Conservation (phyloP, 2,888 invertebrate species). For the Tridacna gigas region DNA sequence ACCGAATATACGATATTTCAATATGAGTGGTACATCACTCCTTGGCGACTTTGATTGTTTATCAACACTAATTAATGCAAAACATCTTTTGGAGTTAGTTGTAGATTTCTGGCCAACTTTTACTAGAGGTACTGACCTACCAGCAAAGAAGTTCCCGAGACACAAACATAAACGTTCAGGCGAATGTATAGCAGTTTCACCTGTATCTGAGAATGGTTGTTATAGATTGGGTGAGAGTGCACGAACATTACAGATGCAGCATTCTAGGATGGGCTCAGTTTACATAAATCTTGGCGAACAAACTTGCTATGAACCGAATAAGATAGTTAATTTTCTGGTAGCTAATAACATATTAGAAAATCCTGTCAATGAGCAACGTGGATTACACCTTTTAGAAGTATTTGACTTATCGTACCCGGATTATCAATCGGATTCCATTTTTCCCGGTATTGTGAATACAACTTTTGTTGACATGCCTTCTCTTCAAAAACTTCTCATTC, state of each 20-base stretch:
- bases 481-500: not conserved
- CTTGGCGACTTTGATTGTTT: not conserved
- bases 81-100: not conserved
- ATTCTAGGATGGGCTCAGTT: not conserved
- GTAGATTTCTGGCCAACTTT: not conserved
- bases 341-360: not conserved
- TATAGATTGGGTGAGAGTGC: too few species aligned
- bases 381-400: not conserved
- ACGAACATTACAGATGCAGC: not conserved
- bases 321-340: not conserved
- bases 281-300: not conserved
- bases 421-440: not conserved
- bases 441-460: not conserved
- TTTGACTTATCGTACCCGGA: not conserved
- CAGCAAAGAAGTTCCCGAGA: not conserved
- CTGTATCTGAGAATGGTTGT: not conserved
- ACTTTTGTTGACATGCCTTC: slow-evolving; percentile 1
- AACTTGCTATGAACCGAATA: not conserved
- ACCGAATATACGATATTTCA: not conserved
- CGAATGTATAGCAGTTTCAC: not conserved
- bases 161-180: slow-evolving; percentile 7
- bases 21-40: not conserved
- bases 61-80: not conserved
- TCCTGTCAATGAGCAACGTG: not conserved
- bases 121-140: not conserved